Evolutionary conservation across 53 echinoderm and acorn worm species (phyloP), one percentile per base, ranked within the genome.

Genomic region (Patiria pectinifera): DNA sequence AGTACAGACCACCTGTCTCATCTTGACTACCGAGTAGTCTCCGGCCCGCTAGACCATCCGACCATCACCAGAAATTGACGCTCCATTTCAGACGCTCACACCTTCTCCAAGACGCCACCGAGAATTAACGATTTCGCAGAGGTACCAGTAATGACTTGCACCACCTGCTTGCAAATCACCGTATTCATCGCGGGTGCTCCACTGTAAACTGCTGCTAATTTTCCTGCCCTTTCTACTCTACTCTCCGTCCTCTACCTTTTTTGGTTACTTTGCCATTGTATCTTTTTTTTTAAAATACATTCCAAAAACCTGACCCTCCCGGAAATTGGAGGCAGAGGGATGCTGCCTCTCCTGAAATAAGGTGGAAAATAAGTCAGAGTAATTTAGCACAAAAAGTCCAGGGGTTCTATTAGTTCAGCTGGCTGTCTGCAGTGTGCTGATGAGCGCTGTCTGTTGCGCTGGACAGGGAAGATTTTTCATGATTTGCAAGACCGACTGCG

Each of bases 241-340:
- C 35, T 24, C 61, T 62, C 60, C 61, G 43, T 45, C 26, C 21
- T 48, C 45, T 23, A 47, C 76, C 69, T 16, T 58, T 76, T 53
- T 48, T 22, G 48, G 61, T 23, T 86, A 86, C 24, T 59, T 24
- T 71, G 58, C 21, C 70, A 58, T 46, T 75, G 7, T 76, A 58
- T 53, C 58, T 76, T 14, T 58, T 26, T 53, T 22, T 35, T 25
- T 84, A 12, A 11, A 11, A 2, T 86, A 22, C 47, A 53, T 8
- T 53, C 53, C 53, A 53, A 53, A 53, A 22, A 21, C 4, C 44
- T 45, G 61, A 59, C 87, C 87, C 62, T 63, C 48, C 86, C 80
- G 90, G 90, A 90, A 90, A 90, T 90, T 90, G 81, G 15, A 12
- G 90, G 45, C 80, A 80, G 60, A 18, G 45, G 46, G 48, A 80